Base-by-base conservation (phyloP, 2,888 invertebrate genomes). In the Caenorhabditis doughertyi region DNA sequence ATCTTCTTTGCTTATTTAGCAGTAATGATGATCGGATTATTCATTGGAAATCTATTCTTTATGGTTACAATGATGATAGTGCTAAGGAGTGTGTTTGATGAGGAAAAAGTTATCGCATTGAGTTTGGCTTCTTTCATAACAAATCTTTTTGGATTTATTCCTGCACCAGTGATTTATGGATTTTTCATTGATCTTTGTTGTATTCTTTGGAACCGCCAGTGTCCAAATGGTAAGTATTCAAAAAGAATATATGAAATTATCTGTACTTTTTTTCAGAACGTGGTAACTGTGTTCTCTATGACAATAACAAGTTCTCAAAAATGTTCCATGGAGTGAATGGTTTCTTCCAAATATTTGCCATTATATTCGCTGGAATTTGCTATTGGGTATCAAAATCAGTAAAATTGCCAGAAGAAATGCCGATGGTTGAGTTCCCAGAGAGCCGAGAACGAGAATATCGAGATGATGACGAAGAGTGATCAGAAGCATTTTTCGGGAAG, bases 1-100 rank as follows among this genome's bases (percentile, higher is more conserved):
- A 73, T 81, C 8, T 81, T 85, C 55, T 88, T 67, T 51, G 84
- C 79, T 0, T 89, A 89, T 68, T 27, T 89, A 4, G 81, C 84
- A 8, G 79, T 88, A 7, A 89, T 89, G 87, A 83, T 87, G 70
- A 81, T 88, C 25, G 89, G 89, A n/a, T 68, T 89, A n/a, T 89
- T 89, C 62, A 44, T 84, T n/a, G 89, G 89, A 49, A 89, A 89
- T 53, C 76, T 89, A 21, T 89, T 89, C 73, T 89, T 89, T 62
- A 89, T 89, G 89, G 84, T 85, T 7, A 89, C 89, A 25, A 89
- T 89, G 89, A 88, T 89, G 89, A 87, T 89, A 42, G 86, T 89
- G 7, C 51, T 89, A 32, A 82, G 89, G 68, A 87, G 86, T 18
- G 89, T 89, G 1, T 85, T 86, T 42, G 87, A 88, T 56, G 89